Conservation (phyloP, 2,113 vertebrate species). For the Mastomys coucha region DNA sequence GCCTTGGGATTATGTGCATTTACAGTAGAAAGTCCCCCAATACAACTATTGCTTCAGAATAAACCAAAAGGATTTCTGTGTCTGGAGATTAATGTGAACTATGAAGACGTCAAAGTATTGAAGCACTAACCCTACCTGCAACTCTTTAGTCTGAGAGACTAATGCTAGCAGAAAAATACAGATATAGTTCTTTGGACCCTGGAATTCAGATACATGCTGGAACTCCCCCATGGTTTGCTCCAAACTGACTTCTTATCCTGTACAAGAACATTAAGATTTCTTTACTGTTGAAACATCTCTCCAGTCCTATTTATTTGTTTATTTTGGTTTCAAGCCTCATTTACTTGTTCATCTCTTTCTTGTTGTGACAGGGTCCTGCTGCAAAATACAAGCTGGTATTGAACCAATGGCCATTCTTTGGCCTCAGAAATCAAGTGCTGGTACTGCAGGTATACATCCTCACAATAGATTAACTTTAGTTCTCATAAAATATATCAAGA, state of each 20-base stretch:
- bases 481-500: background rate
- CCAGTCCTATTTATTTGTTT: background rate
- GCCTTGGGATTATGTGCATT: fast-evolving
- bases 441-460: background rate
- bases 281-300: background rate
- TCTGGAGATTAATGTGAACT: background rate
- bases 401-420: background rate
- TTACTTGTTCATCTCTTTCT: background rate
- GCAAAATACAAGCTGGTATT: background rate
- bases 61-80: background rate
- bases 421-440: background rate
- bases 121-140: background rate
- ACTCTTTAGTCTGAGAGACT: background rate
- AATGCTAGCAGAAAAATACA: background rate
- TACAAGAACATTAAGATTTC: background rate
- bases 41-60: fast-evolving
- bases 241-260: background rate
- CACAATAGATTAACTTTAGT: background rate
- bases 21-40: background rate
- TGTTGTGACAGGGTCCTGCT: background rate
- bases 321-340: background rate
- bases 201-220: background rate
- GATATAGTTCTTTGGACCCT: background rate
- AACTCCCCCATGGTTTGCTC: background rate
- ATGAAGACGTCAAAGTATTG: background rate